Evolutionary conservation across 2,797 vertebrate species (phyloP).

Genomic region (Crenichthys baileyi): DNA sequence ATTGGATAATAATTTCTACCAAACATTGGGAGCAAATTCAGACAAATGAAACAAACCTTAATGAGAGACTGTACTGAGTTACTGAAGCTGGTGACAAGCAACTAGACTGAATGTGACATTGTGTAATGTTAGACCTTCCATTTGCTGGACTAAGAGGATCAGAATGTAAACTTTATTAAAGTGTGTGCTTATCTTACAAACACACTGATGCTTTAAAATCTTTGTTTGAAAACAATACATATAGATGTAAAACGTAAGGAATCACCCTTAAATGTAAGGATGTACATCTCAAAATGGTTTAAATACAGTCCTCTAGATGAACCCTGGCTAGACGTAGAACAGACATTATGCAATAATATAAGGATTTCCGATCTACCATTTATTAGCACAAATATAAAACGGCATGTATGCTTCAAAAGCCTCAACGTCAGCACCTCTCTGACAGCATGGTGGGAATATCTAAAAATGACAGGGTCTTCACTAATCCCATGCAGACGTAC

Average conservation of each 20-base stretch:
- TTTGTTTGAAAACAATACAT: not conserved
- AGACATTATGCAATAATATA: no score
- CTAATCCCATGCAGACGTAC: no score
- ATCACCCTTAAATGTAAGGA: not conserved
- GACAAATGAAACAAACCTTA: constrained; percentile 4
- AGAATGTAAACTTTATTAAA: not conserved
- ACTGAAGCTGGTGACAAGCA: not conserved
- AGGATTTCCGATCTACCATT: no score
- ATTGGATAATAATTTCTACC: constrained; percentile 6
- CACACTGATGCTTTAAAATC: not conserved
- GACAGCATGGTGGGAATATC: no score
- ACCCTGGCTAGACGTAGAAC: no score
- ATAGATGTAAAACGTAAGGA: not conserved
- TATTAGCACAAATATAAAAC: no score
- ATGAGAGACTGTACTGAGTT: not conserved
- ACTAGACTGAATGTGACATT: not conserved
- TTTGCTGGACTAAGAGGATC: not conserved
- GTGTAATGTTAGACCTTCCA: not conserved
- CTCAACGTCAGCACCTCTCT: no score
- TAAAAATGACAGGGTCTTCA: no score
- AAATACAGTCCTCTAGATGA: no score
- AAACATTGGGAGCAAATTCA: not conserved
- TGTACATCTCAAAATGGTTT: no score
- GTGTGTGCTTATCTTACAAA: not conserved
- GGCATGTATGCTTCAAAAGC: no score